Percentiles rank a stretch among this genome's conserved stretches.
Conservation (phyloP, 2,888 invertebrate genomes). For the Caenorhabditis angaria region DNA sequence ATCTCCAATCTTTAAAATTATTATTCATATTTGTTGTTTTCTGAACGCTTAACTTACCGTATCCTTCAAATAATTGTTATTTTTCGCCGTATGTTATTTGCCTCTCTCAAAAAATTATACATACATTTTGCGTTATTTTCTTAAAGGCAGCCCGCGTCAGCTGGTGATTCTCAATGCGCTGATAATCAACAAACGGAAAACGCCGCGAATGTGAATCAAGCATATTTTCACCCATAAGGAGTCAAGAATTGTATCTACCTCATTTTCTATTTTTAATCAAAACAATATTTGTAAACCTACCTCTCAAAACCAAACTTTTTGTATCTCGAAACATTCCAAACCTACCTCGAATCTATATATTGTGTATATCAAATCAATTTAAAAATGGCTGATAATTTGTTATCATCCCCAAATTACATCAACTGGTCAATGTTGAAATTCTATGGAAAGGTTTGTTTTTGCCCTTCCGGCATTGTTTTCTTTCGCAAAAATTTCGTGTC, state of each 20-base stretch:
- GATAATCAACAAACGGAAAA: neutral
- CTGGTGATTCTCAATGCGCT: neutral
- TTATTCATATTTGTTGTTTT: neutral
- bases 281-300: too few species aligned
- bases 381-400: slow-evolving; percentile 51
- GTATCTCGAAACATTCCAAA: too few species aligned
- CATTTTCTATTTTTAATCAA: too few species aligned
- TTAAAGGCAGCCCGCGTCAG: neutral
- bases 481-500: too few species aligned
- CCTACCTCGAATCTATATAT: slow-evolving; percentile 1
- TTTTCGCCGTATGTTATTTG: slow-evolving; percentile 1
- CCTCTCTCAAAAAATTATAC: neutral
- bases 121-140: slow-evolving; percentile 2
- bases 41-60: neutral
- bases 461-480: too few species aligned
- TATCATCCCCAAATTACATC: slow-evolving; percentile 57
- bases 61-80: neutral
- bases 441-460: slow-evolving; percentile 44
- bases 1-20: too few species aligned
- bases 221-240: neutral
- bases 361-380: neutral
- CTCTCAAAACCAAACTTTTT: too few species aligned
- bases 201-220: slow-evolving; percentile 4
- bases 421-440: slow-evolving; percentile 62
- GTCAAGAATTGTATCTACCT: slow-evolving; percentile 2